Evolutionary conservation across 2,888 invertebrate species (phyloP).

Genomic region (Brachynemurus nebulosus): DNA sequence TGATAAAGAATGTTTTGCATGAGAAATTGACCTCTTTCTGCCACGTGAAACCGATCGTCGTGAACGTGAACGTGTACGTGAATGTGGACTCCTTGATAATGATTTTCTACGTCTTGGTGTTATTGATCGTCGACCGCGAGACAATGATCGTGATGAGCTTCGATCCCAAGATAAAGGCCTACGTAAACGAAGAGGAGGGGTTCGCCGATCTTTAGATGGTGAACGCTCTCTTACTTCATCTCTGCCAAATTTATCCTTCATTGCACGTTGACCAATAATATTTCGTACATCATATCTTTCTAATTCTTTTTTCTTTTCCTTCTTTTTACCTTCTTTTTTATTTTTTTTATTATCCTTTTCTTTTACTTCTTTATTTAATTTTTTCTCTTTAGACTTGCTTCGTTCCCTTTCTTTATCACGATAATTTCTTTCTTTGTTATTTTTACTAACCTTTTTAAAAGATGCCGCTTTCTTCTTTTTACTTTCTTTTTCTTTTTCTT

Average conservation of each 20-base stretch:
- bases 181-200: slow-evolving; percentile 23
- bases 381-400: slow-evolving; percentile 29
- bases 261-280: slow-evolving; percentile 55
- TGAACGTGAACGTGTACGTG: slow-evolving; percentile 20
- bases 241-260: slow-evolving; percentile 35
- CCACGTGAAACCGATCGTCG: slow-evolving; percentile 12
- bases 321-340: slow-evolving; percentile 29
- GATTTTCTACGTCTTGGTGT: slow-evolving; percentile 19
- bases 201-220: slow-evolving; percentile 22
- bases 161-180: slow-evolving; percentile 19
- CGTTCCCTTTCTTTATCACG: slow-evolving; percentile 43
- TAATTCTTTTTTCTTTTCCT: slow-evolving; percentile 59
- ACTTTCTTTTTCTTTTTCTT: slow-evolving; percentile 29
- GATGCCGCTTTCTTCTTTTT: slow-evolving; percentile 40
- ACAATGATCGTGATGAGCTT: slow-evolving; percentile 22
- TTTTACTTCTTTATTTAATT: slow-evolving; percentile 22
- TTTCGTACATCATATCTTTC: slow-evolving; percentile 73
- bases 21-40: slow-evolving; percentile 27
- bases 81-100: slow-evolving; percentile 19
- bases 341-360: slow-evolving; percentile 24
- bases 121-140: slow-evolving; percentile 20
- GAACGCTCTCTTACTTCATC: slow-evolving; percentile 18
- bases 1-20: slow-evolving; percentile 22
- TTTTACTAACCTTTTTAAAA: slow-evolving; percentile 72
- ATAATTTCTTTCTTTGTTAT: slow-evolving; percentile 63